A percentile compares a stretch with the other conserved stretches of the same genome.
These are phyloP conservation scores for Nothocercus julius DNA, from an alignment of 2,113 vertebrate genomes.

Conservation along the genomic window DNA sequence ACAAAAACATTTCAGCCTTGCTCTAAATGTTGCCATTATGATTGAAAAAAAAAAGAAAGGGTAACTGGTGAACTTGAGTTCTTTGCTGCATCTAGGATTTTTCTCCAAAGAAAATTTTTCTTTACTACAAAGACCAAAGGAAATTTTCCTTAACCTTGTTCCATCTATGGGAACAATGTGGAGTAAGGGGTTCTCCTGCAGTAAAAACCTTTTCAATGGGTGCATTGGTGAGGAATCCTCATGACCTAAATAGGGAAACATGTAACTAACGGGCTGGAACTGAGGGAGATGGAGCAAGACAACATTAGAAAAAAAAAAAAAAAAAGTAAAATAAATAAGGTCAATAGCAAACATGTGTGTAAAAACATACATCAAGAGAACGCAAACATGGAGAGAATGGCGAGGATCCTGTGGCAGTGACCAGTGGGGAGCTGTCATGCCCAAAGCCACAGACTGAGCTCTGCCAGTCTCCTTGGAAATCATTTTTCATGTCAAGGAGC, in stretches of 20 bases:
- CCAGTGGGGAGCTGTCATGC: conserved; percentile 9
- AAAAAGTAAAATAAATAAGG: conserved; percentile 2
- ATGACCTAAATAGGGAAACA: conserved; percentile 18
- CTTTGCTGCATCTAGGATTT: background rate
- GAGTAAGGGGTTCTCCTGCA: background rate
- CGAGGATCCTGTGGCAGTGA: conserved; percentile 38
- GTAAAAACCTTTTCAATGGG: conserved; percentile 35
- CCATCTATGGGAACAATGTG: conserved; percentile 1
- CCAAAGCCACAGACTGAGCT: conserved; percentile 43
- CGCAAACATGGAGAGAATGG: conserved; percentile 52
- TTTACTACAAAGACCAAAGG: conserved; percentile 1
- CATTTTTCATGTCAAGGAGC: conserved; percentile 57
- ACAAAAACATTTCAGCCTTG: background rate
- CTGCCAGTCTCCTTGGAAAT: conserved; percentile 8
- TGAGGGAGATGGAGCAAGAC: conserved; percentile 31
- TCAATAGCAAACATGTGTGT: conserved; percentile 72
- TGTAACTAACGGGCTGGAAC: conserved; percentile 38
- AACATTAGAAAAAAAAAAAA: conserved; percentile 15
- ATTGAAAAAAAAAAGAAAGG: background rate
- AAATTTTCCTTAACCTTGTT: too few species aligned
- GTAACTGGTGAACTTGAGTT: background rate
- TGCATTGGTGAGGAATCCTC: conserved; percentile 29
- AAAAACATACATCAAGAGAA: conserved; percentile 56
- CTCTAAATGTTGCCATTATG: background rate
- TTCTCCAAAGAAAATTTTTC: background rate